A percentile compares a stretch with the other conserved stretches of the same genome.
phyloP scores from a whole-genome alignment of 2,888 invertebrate genomes.

The Cynaeus angustus region DNA sequence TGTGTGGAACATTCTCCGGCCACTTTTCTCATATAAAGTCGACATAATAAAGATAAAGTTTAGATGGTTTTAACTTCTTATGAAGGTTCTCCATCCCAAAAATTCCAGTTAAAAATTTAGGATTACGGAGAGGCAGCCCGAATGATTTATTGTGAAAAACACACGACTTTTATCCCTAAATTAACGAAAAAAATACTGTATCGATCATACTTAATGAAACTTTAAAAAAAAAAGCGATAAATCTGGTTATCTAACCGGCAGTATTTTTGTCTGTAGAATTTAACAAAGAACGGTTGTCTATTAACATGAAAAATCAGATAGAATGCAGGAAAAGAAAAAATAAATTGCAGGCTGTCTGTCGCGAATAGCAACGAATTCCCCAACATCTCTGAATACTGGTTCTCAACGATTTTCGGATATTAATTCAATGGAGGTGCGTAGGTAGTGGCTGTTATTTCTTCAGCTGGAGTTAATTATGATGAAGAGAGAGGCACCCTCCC shows the following conservation, averaged over 20 bases:
- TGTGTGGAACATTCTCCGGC: constrained; percentile 24
- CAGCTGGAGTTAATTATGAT: constrained; percentile 54
- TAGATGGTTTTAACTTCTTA: constrained; percentile 13
- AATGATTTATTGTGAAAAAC: too few relatives aligned
- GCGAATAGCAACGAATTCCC: not conserved
- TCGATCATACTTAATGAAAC: too few relatives aligned
- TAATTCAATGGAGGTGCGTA: constrained; percentile 16
- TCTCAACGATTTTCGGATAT: constrained; percentile 31
- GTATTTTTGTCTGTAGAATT: not conserved
- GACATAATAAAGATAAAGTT: constrained; percentile 21
- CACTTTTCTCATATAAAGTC: constrained; percentile 8
- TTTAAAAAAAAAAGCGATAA: not conserved
- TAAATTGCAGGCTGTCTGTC: not conserved
- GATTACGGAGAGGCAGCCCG: not conserved
- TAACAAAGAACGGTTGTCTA: not conserved
- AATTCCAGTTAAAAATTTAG: not conserved
- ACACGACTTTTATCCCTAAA: too few relatives aligned
- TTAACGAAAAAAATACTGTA: too few relatives aligned
- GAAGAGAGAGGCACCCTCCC: constrained; percentile 44
- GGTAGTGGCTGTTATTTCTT: constrained; percentile 48
- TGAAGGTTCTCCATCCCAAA: not conserved
- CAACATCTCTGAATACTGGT: not conserved
- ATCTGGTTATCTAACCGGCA: not conserved
- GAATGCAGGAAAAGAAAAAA: constrained; percentile 2
- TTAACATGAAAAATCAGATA: not conserved